These are phyloP conservation scores for Psilopsiagon aymara DNA, from an alignment of 2,113 vertebrate species.

Conservation along the genomic window DNA sequence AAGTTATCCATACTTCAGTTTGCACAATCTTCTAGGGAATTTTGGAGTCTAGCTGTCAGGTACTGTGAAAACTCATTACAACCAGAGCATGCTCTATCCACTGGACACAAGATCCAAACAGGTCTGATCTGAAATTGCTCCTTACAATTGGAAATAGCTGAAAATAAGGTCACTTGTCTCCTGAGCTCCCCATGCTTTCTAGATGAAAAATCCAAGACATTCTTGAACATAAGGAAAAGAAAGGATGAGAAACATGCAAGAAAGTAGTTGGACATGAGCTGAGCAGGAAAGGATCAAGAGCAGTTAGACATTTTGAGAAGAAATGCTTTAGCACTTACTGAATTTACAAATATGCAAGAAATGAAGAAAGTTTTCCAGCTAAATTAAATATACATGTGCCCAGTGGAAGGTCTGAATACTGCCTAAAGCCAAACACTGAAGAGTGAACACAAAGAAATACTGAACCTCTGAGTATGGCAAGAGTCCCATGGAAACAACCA, in stretches of 20 bases:
- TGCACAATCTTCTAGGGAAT: background rate
- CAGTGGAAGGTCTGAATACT: background rate
- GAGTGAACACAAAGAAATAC: background rate
- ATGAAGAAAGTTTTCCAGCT: background rate
- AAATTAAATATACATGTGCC: background rate
- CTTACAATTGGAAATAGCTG: background rate
- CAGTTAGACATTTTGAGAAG: background rate
- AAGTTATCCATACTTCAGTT: background rate
- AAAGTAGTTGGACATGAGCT: background rate
- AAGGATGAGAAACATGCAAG: background rate
- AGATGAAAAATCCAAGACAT: background rate
- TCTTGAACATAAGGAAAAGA: background rate
- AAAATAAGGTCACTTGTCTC: background rate
- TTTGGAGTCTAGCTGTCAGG: background rate
- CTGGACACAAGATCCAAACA: background rate
- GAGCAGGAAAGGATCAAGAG: background rate
- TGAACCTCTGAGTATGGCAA: background rate
- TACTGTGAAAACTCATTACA: background rate
- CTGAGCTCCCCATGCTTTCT: background rate
- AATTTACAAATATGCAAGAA: background rate
- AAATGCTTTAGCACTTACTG: background rate
- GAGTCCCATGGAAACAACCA: background rate
- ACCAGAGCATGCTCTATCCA: background rate
- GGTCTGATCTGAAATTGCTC: background rate
- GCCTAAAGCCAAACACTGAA: background rate